These are phyloP conservation scores for Lateolabrax maculatus DNA, from an alignment of 2,797 vertebrate genomes.

Conservation along the genomic window DNA sequence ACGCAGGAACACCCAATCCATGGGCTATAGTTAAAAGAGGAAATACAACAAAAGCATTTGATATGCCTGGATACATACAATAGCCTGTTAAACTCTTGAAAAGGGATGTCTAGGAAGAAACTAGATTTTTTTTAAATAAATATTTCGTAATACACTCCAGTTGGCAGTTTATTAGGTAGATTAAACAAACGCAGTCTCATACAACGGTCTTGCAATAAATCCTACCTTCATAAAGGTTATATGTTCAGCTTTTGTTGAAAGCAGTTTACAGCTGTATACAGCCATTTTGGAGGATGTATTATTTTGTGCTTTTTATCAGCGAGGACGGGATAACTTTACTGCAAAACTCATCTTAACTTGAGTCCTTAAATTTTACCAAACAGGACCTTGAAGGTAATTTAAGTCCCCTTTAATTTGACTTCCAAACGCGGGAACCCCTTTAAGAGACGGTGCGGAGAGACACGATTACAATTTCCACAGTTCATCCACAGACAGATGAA, in stretches of 20 bases:
- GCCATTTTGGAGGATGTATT: neutral
- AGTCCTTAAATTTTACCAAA: neutral
- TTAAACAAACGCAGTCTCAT: neutral
- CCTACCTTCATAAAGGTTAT: neutral
- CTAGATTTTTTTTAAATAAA: no score
- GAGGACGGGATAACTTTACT: neutral
- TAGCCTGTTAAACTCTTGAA: neutral
- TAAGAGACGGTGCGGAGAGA: constrained; percentile 9
- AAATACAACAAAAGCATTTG: no score
- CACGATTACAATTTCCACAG: constrained; percentile 29
- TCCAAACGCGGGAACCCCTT: neutral
- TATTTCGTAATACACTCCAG: no score
- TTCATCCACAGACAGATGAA: constrained; percentile 8
- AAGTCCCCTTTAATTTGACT: neutral
- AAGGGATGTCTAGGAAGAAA: no score
- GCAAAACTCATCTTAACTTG: neutral
- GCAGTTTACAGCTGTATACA: neutral
- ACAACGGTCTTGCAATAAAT: neutral
- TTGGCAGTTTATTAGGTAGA: neutral
- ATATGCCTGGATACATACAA: neutral
- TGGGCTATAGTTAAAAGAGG: no score
- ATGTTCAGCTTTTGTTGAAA: neutral
- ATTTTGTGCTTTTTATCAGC: neutral
- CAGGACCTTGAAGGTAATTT: neutral
- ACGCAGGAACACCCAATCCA: neutral